Evolutionary conservation across 2,888 invertebrate species (phyloP), one percentile per base, ranked within the genome.

Genomic region (Apoderus coryli): DNA sequence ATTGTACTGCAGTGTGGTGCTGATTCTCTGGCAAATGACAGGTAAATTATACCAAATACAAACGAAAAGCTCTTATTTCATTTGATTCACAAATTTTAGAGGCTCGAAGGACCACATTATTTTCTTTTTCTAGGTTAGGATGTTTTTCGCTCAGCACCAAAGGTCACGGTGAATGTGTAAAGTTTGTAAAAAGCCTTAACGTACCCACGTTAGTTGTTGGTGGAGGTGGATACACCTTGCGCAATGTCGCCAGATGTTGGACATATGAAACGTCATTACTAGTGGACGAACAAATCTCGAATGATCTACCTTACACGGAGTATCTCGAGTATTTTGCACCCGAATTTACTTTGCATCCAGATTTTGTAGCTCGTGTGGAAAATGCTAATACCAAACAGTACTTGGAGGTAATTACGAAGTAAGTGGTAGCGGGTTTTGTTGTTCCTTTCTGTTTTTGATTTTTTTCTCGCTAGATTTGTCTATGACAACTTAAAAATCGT

Each of bases 171-270:
- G 95, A 96, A 48, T 99, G 98, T 55, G 98, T 99, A 0, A 80
- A 86, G 54, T 93, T 90, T 53, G 92, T 99, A 0, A 82, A 88
- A 56, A 82, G 79, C 36, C 62, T 93, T 10, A 86, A 88, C 51
- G 73, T 96, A 4, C 98, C 98, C 0, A 74, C 93, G 4, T 60
- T 59, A 26, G 57, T 59, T 0, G 57, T 59, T 0, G 77, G 76
- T 12, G 67, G 80, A 5, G 80, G 80, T 1, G 59, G 78, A 2
- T 98, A 96, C 56, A 98, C 95, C 0, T 63, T 95, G 13, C 67
- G 92, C 14, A 98, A 98, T 56, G 96, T 98, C 0, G 96, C 98
- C 0, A 69, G 98, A 3, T 96, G 95, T 56, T 99, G 98, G 98
- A 93, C 96, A 0, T 93, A 93, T 48, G 98, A 98, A 60, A 99